A percentile compares a stretch with the other conserved stretches of the same genome.
Evolutionary conservation across 30 jellyfish, hydroid and myxozoan species (phyloP).

Genomic region (Cassiopea andromeda): DNA sequence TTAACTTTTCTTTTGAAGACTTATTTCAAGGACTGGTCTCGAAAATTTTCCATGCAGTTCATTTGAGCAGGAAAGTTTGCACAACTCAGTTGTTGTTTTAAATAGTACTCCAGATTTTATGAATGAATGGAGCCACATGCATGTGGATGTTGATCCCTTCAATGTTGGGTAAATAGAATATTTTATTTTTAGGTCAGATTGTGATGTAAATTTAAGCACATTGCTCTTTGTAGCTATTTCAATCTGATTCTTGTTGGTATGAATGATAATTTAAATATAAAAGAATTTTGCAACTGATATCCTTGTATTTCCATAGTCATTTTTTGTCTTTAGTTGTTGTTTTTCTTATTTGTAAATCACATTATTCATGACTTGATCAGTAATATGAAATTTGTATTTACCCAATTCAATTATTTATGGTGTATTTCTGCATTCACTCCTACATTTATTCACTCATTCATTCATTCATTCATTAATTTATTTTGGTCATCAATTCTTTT

Average conservation of each 20-base stretch:
- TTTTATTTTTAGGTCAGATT: too few species aligned
- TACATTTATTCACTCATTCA: neutral
- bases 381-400: too few species aligned
- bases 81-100: constrained; percentile 16
- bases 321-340: too few species aligned
- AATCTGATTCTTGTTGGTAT: too few species aligned
- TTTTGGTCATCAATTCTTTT: neutral
- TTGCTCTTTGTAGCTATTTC: neutral
- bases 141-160: neutral
- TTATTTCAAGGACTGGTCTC: constrained; percentile 28
- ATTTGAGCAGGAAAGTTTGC: neutral
- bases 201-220: too few species aligned
- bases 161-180: neutral
- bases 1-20: neutral
- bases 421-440: neutral
- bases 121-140: constrained; percentile 10
- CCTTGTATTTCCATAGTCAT: too few species aligned
- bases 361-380: too few species aligned
- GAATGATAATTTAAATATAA: too few species aligned
- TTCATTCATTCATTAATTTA: neutral
- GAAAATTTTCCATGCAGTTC: neutral
- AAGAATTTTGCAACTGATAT: too few species aligned
- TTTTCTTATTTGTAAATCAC: too few species aligned
- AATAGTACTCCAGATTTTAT: neutral
- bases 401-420: too few species aligned